phyloP scores from a whole-genome alignment of 2,113 vertebrate genomes.

The Lethenteron reissneri region DNA sequence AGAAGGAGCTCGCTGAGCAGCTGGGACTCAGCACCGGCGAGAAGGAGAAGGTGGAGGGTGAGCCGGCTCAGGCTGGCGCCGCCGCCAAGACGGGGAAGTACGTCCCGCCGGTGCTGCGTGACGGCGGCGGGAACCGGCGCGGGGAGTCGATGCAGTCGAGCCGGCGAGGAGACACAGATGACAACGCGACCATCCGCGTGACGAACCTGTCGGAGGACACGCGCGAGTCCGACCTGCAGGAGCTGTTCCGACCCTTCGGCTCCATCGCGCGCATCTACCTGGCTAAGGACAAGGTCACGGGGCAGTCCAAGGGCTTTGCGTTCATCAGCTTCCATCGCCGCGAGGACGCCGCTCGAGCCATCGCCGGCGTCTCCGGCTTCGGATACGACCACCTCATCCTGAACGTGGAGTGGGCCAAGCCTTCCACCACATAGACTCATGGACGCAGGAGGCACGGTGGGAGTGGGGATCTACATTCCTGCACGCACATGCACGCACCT shows the following conservation, averaged over 20 bases:
- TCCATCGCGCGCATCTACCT: slow-evolving; percentile 89
- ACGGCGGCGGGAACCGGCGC: slow-evolving; percentile 39
- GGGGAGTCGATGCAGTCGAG: slow-evolving; percentile 93
- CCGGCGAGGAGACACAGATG: slow-evolving; percentile 45
- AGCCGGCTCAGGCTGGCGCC: slow-evolving; percentile 38
- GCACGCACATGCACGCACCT: too few species aligned
- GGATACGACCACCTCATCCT: slow-evolving; percentile 91
- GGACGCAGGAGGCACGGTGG: too few species aligned
- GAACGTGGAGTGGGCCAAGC: slow-evolving; percentile 91
- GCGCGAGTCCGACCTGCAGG: slow-evolving; percentile 76
- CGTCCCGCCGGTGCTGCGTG: slow-evolving; percentile 58
- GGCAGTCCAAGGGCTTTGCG: slow-evolving; percentile 90
- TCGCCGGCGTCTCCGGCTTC: slow-evolving; percentile 67
- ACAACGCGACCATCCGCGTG: slow-evolving; percentile 88
- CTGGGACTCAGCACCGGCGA: slow-evolving; percentile 61
- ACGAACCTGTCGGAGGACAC: slow-evolving; percentile 95
- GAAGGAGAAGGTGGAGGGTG: slow-evolving; percentile 42
- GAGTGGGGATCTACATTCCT: too few species aligned
- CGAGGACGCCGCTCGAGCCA: slow-evolving; percentile 67
- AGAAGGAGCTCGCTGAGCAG: slow-evolving; percentile 86
- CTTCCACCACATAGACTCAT: too few species aligned
- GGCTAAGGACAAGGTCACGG: slow-evolving; percentile 90
- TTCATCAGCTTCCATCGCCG: slow-evolving; percentile 92
- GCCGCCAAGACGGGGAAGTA: slow-evolving; percentile 81
- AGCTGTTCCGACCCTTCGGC: slow-evolving; percentile 86